A percentile compares a stretch with the other conserved stretches of the same genome.
Conservation (phyloP, 2,888 invertebrate species). For the Tipula confusa region DNA sequence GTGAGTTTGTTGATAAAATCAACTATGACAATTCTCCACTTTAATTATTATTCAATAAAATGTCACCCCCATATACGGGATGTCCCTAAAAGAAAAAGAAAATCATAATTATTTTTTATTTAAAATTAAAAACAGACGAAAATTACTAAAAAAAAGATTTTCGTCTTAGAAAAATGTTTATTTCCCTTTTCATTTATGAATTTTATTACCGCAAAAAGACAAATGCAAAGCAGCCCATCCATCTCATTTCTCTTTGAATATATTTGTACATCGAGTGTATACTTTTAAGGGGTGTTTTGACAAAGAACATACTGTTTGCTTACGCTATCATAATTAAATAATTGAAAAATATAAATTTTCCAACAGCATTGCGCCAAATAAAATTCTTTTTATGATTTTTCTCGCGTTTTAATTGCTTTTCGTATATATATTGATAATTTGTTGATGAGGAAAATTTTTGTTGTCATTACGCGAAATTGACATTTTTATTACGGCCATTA, state of each 20-base stretch:
- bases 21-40: neutral
- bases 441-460: neutral
- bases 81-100: no score
- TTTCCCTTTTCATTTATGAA: neutral
- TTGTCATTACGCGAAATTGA: neutral
- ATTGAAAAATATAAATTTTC: neutral
- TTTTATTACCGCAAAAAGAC: neutral
- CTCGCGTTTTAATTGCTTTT: neutral
- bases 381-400: neutral
- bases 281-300: neutral
- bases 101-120: neutral
- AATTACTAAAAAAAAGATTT: no score
- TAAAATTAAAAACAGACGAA: neutral
- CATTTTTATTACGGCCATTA: neutral
- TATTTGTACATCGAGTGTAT: neutral
- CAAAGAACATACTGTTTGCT: neutral
- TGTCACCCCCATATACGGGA: neutral
- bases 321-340: neutral
- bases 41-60: constrained; percentile 12
- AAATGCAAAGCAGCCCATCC: neutral
- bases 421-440: neutral
- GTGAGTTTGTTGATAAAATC: neutral
- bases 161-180: neutral
- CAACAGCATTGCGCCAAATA: neutral
- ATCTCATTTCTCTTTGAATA: neutral